Conservation (phyloP, 2,113 vertebrate genomes). For the Todiramphus chloris region DNA sequence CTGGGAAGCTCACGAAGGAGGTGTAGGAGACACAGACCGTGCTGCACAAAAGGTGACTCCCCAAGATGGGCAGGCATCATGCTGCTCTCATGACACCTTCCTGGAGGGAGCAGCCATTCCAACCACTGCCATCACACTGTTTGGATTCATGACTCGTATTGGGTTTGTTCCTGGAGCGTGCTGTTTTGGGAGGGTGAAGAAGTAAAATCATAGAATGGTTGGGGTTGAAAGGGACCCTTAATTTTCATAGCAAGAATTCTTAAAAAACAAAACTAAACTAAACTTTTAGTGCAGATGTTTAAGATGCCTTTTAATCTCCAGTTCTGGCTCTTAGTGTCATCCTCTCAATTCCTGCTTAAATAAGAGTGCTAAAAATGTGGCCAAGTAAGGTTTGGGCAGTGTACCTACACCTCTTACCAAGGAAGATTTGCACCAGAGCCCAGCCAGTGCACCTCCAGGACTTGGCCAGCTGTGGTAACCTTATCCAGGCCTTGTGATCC, state of each 20-base stretch:
- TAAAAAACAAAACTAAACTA: too few relatives aligned
- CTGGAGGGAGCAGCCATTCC: background rate
- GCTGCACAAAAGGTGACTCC: background rate
- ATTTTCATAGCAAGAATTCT: background rate
- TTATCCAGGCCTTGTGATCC: background rate
- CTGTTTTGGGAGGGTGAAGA: background rate
- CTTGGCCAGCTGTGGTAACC: background rate
- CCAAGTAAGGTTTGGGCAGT: background rate
- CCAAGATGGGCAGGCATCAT: background rate
- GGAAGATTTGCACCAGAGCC: background rate
- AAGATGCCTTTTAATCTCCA: background rate
- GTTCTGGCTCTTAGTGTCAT: background rate
- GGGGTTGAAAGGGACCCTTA: background rate
- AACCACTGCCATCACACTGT: background rate
- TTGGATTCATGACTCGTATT: background rate
- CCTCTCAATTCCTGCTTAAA: background rate
- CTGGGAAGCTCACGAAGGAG: rapidly evolving
- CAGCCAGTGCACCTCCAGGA: background rate
- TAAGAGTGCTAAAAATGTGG: background rate
- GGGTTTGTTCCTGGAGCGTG: background rate
- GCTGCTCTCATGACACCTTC: rapidly evolving
- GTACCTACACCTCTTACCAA: background rate
- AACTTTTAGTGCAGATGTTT: background rate
- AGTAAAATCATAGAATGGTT: background rate
- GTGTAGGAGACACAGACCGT: background rate